These are phyloP conservation scores for Lycaon pictus DNA, from an alignment of 2,113 vertebrate genomes.

Conservation along the genomic window DNA sequence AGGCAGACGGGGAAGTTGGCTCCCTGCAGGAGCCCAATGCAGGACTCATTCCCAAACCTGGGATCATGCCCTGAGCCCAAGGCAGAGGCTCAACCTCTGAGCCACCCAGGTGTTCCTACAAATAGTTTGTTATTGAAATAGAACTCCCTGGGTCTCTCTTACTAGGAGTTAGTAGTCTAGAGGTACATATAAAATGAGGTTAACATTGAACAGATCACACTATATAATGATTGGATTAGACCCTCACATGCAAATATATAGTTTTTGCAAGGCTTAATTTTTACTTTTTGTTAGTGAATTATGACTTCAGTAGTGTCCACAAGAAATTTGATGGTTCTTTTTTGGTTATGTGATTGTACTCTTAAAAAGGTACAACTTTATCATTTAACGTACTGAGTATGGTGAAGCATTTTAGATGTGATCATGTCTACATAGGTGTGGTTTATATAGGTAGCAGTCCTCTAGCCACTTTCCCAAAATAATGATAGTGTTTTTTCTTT, in stretches of 20 bases:
- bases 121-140: background rate
- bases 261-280: constrained; percentile 2
- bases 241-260: background rate
- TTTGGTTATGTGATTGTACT: background rate
- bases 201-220: background rate
- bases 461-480: background rate
- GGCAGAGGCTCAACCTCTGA: no score
- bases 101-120: background rate
- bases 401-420: background rate
- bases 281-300: background rate
- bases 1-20: no score
- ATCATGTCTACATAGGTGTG: background rate
- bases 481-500: background rate
- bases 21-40: no score
- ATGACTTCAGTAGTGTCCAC: background rate
- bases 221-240: background rate
- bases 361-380: background rate
- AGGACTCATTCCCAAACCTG: no score
- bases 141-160: background rate
- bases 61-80: no score
- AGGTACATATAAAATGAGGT: background rate
- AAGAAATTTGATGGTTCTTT: background rate
- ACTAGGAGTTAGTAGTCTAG: background rate
- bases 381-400: background rate
- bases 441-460: background rate